Evolutionary conservation across 1,140 invertebrate genomes (phyloP).

Genomic region (Drosophila aff.): DNA sequence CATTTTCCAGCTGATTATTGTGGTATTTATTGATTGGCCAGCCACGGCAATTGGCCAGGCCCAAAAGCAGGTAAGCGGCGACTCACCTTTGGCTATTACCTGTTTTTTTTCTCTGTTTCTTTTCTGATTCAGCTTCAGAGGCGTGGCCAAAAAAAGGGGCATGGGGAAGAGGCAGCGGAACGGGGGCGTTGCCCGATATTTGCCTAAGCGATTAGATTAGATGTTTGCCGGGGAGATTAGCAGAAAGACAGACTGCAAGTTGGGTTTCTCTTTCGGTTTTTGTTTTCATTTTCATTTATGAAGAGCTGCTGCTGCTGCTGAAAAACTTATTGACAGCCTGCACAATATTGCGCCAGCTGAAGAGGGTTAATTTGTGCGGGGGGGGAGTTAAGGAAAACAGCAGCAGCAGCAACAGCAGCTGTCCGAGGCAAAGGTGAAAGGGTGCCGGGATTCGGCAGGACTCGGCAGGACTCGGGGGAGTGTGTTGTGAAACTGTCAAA

Average conservation of each 20-base stretch:
- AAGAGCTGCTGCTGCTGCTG: background rate
- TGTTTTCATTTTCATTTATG: constrained; percentile 8
- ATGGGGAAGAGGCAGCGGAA: background rate
- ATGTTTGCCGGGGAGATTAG: constrained; percentile 51
- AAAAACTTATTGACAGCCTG: constrained; percentile 75
- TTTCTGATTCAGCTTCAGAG: background rate
- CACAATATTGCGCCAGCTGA: constrained; percentile 70
- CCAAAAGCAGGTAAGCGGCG: background rate
- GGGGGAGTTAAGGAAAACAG: constrained; percentile 12
- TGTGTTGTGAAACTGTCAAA: constrained; percentile 63
- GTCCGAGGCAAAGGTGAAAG: constrained; percentile 46
- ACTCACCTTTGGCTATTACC: constrained; percentile 39
- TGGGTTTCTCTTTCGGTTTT: background rate
- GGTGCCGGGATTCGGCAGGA: constrained; percentile 30
- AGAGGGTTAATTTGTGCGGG: constrained; percentile 31
- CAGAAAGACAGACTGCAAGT: constrained; percentile 9
- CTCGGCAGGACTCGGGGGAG: background rate
- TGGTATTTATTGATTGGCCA: constrained; percentile 77
- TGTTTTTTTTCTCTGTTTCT: constrained; percentile 22
- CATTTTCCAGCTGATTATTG: constrained; percentile 48
- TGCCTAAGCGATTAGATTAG: constrained; percentile 76
- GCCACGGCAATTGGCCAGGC: constrained; percentile 69
- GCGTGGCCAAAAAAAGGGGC: constrained; percentile 9
- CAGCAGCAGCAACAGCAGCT: constrained; percentile 2
- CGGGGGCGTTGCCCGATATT: constrained; percentile 65